Conservation (phyloP, 2,888 invertebrate species). For the Pteria penguin region DNA sequence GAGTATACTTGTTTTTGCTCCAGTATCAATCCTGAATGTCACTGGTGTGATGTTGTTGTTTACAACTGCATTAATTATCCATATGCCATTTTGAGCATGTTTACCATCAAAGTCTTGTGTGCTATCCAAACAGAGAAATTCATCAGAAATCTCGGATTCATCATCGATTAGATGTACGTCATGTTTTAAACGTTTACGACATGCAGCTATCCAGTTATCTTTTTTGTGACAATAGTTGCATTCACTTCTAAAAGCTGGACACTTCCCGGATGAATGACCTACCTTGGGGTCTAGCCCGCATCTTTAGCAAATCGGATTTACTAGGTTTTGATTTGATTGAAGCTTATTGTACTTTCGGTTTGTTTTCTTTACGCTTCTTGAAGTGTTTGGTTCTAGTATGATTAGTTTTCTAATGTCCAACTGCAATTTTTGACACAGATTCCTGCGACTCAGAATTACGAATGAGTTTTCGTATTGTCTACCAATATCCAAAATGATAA, state of each 20-base stretch:
- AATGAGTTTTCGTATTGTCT: constrained; percentile 31
- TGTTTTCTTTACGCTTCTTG: neutral
- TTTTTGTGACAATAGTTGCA: constrained; percentile 13
- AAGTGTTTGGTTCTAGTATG: too few species aligned
- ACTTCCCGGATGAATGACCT: neutral
- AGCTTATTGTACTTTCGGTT: neutral
- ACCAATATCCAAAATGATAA: constrained; percentile 22
- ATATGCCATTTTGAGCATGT: neutral
- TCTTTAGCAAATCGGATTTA: neutral
- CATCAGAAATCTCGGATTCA: neutral
- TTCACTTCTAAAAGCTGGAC: neutral
- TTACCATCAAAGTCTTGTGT: neutral
- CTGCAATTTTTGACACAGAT: neutral
- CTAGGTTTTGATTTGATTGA: neutral
- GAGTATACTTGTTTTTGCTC: constrained; percentile 13
- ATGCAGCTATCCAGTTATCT: constrained; percentile 1
- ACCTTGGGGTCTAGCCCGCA: neutral
- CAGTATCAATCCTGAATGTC: constrained; percentile 19
- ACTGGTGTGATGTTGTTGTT: constrained; percentile 2
- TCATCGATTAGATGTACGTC: neutral
- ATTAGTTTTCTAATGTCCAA: neutral
- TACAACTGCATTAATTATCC: neutral
- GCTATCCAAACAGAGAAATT: neutral
- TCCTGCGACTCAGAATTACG: neutral
- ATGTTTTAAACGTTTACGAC: neutral